Conservation (phyloP, 2,888 invertebrate species). For the Tipula unca region DNA sequence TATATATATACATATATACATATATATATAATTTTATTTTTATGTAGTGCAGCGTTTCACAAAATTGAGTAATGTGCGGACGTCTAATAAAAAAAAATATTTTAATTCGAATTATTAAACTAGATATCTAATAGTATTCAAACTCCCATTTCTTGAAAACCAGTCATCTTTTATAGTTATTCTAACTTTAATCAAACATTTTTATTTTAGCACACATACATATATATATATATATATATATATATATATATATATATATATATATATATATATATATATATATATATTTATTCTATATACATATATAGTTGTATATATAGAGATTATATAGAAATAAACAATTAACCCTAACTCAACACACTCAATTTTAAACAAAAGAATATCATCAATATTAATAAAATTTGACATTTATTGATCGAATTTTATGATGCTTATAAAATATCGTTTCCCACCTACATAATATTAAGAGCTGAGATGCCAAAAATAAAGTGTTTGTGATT, state of each 20-base stretch:
- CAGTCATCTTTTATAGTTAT: no score
- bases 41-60: no score
- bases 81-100: no score
- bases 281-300: background rate
- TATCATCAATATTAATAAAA: background rate
- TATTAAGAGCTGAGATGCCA: background rate
- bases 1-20: background rate
- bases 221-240: background rate
- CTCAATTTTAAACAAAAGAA: background rate
- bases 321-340: background rate
- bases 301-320: background rate
- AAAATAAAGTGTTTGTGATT: background rate
- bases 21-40: background rate
- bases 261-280: background rate
- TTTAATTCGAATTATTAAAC: no score
- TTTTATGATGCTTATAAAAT: background rate
- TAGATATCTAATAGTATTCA: no score
- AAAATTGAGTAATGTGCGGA: no score
- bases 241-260: background rate
- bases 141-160: no score
- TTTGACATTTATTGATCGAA: background rate
- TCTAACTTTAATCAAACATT: no score
- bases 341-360: background rate
- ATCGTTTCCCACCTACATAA: background rate
- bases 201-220: no score